phyloP scores from a whole-genome alignment of 1,140 invertebrate species.

The Apocrypta bakeri region DNA sequence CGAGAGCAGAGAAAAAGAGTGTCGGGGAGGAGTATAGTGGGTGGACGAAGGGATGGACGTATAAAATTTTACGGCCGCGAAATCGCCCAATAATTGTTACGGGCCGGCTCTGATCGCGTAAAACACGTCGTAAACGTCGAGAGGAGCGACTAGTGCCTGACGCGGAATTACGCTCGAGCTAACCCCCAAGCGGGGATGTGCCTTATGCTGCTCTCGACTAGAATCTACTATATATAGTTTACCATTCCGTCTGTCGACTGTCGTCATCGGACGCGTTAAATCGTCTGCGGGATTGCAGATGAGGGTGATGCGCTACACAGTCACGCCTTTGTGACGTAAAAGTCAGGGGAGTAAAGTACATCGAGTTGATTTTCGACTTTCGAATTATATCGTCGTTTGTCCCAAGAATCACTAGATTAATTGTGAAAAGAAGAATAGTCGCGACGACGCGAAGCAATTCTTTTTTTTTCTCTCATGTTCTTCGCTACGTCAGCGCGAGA shows the following conservation, averaged over 20 bases:
- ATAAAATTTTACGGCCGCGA: constrained; percentile 73
- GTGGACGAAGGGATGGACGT: constrained; percentile 54
- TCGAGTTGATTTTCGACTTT: background rate
- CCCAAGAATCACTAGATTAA: too few relatives aligned
- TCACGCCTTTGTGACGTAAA: background rate
- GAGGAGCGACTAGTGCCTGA: constrained; percentile 56
- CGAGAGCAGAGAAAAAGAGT: constrained; percentile 16
- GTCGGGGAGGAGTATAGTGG: constrained; percentile 48
- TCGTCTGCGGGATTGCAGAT: background rate
- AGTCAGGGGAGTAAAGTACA: background rate
- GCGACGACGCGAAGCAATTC: too few relatives aligned
- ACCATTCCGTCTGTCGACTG: constrained; percentile 11
- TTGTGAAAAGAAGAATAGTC: background rate
- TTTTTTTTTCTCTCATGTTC: too few relatives aligned
- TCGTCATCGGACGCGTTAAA: background rate
- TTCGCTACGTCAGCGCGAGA: too few relatives aligned
- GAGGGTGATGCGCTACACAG: background rate
- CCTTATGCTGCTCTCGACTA: background rate
- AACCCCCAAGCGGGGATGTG: constrained; percentile 3
- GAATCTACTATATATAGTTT: background rate
- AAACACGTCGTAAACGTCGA: constrained; percentile 75
- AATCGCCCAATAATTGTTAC: constrained; percentile 74
- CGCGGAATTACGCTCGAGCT: constrained; percentile 65
- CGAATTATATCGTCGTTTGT: too few relatives aligned
- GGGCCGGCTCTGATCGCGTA: constrained; percentile 73